These are phyloP conservation scores for Epinephelus cyanopodus DNA, from an alignment of 2,113 vertebrate species.

Conservation along the genomic window DNA sequence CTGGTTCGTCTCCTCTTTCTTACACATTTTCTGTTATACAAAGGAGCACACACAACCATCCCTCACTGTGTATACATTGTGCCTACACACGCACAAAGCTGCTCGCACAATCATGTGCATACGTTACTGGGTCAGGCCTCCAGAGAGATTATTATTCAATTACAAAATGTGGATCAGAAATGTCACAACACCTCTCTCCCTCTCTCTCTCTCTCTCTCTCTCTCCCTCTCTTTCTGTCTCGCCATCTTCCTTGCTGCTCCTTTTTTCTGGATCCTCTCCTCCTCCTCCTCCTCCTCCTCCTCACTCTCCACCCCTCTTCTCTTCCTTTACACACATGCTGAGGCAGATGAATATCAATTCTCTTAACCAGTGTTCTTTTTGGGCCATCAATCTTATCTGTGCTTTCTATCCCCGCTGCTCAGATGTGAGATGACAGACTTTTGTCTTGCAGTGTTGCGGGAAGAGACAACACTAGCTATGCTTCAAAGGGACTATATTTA, in stretches of 20 bases:
- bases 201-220: conserved; percentile 2
- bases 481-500: conserved; percentile 85
- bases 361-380: conserved; percentile 67
- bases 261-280: conserved; percentile 38
- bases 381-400: conserved; percentile 71
- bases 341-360: conserved; percentile 71
- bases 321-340: conserved; percentile 45
- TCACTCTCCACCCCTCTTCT: conserved; percentile 8
- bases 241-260: conserved; percentile 30
- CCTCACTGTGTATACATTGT: conserved; percentile 16
- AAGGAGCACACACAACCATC: conserved; percentile 20
- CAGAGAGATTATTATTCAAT: conserved; percentile 78
- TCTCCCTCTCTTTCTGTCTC: conserved; percentile 4
- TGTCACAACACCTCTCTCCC: conserved; percentile 68
- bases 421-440: conserved; percentile 81
- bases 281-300: conserved; percentile 19
- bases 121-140: conserved; percentile 73
- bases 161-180: conserved; percentile 80
- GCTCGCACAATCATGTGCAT: conserved; percentile 17
- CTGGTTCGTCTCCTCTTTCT: conserved; percentile 47
- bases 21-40: conserved; percentile 41
- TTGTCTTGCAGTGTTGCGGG: conserved; percentile 78
- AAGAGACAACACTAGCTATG: conserved; percentile 75
- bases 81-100: conserved; percentile 6
- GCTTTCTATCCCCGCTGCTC: conserved; percentile 60